Conservation (phyloP, 2,113 vertebrate species). For the Toxotes jaculatrix region DNA sequence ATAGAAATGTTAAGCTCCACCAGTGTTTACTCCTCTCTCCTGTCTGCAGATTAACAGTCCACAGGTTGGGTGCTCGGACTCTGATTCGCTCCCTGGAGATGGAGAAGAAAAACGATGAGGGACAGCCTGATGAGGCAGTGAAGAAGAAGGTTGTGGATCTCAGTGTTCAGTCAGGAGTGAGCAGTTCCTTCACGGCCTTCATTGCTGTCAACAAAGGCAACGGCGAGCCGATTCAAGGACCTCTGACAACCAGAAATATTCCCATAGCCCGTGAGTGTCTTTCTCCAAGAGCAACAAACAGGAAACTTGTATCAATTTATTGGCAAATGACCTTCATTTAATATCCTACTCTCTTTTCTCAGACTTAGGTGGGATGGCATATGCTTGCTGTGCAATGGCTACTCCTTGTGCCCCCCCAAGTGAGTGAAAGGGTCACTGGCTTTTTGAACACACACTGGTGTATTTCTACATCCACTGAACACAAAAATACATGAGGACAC, state of each 20-base stretch:
- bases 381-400: not conserved
- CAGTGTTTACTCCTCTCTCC: not conserved
- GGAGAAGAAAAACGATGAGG: constrained; percentile 26
- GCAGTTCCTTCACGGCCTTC: constrained; percentile 87
- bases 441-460: not conserved
- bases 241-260: constrained; percentile 71
- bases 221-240: constrained; percentile 73
- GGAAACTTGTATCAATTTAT: not conserved
- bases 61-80: constrained; percentile 84
- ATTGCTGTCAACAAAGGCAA: constrained; percentile 81
- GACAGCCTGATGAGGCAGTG: constrained; percentile 8
- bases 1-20: not conserved
- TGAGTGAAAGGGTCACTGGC: not conserved
- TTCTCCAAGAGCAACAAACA: not conserved
- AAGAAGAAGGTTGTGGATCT: constrained; percentile 80
- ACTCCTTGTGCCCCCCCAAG: accelerated
- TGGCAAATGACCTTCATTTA: not conserved
- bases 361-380: not conserved
- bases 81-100: constrained; percentile 83
- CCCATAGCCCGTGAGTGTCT: constrained; percentile 59
- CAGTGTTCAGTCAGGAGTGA: constrained; percentile 85
- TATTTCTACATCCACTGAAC: not conserved
- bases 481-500: not conserved
- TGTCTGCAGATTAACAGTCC: constrained; percentile 82
- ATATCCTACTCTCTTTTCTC: not conserved